phyloP scores from a whole-genome alignment of 2,113 vertebrate species.

The Dromaius novaehollandiae region DNA sequence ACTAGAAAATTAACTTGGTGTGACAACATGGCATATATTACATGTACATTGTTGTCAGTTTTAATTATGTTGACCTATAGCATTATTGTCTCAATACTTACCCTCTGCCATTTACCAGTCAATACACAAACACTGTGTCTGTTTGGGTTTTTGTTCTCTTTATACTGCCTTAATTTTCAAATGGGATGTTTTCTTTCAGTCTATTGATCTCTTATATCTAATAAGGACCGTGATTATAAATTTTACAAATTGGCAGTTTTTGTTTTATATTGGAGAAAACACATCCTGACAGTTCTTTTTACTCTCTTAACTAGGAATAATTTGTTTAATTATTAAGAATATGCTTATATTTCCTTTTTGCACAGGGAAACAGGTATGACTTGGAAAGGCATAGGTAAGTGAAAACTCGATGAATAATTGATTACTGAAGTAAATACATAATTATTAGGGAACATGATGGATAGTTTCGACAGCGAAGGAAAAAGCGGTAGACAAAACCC shows the following conservation, averaged over 20 bases:
- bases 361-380: neutral
- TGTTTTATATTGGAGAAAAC: neutral
- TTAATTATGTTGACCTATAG: neutral
- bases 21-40: neutral
- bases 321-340: neutral
- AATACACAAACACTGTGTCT: neutral
- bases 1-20: neutral
- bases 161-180: neutral
- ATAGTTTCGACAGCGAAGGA: neutral
- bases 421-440: neutral
- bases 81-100: neutral
- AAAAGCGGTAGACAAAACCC: neutral
- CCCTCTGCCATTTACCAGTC: neutral
- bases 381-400: slow-evolving; percentile 8
- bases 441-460: neutral
- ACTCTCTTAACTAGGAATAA: neutral
- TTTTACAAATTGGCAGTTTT: neutral
- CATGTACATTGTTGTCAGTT: neutral
- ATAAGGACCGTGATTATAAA: neutral
- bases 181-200: neutral
- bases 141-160: neutral
- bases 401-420: neutral
- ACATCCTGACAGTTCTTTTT: neutral
- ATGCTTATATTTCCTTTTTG: neutral
- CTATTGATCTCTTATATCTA: neutral